These are phyloP conservation scores for Diplodus sargus DNA, from an alignment of 2,797 vertebrate genomes.

Conservation along the genomic window DNA sequence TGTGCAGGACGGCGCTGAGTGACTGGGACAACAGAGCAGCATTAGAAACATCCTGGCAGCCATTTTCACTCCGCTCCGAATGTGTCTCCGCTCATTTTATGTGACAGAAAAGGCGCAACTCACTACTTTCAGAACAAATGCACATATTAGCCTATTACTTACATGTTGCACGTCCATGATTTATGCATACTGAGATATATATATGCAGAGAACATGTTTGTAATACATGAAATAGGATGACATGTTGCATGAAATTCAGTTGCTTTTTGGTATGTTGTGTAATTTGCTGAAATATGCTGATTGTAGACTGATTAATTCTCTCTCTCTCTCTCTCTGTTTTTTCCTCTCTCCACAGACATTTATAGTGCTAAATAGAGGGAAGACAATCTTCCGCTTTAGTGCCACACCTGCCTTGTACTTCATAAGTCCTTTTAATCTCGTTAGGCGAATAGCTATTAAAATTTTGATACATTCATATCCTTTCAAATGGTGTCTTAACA, in stretches of 20 bases:
- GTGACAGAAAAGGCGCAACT: not conserved
- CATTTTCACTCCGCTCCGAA: conserved; percentile 28
- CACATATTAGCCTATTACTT: conserved; percentile 5
- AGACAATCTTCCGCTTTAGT: conserved; percentile 99
- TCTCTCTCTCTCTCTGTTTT: conserved; percentile 43
- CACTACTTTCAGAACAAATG: conserved; percentile 3
- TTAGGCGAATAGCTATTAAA: conserved; percentile 99
- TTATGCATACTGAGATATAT: not conserved
- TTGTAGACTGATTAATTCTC: conserved; percentile 36
- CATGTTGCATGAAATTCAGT: not conserved
- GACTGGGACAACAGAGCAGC: conserved; percentile 55
- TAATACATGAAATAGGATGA: not conserved
- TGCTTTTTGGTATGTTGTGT: conserved; percentile 1
- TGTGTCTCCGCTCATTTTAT: conserved; percentile 15
- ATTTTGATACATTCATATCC: conserved; percentile 99
- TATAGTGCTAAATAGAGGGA: conserved; percentile 99
- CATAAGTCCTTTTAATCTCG: conserved; percentile 98
- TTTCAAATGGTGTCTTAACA: conserved; percentile 83
- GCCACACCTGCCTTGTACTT: conserved; percentile 99
- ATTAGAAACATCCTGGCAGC: conserved; percentile 57
- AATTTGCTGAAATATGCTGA: conserved; percentile 19
- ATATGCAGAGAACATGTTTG: not conserved
- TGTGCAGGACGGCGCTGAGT: conserved; percentile 43
- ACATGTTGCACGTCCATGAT: not conserved
- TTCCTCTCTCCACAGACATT: conserved; percentile 94